Conservation (phyloP, 2,797 vertebrate species). For the Pelobates cultripes region DNA sequence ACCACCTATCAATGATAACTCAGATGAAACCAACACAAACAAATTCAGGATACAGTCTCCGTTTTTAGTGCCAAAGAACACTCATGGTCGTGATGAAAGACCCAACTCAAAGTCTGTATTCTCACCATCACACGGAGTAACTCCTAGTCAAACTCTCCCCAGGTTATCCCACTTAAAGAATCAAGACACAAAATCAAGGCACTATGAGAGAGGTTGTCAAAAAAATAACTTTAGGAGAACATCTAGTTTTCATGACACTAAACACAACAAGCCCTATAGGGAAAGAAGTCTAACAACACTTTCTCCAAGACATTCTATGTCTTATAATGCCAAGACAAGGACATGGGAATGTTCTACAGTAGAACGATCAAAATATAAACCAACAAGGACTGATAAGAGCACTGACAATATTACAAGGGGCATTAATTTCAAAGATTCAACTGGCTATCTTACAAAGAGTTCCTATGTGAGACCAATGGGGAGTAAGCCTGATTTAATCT, state of each 20-base stretch:
- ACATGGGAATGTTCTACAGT: constrained; percentile 77
- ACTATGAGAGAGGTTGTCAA: constrained; percentile 73
- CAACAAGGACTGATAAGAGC: constrained; percentile 55
- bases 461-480: constrained; percentile 56
- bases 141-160: constrained; percentile 71
- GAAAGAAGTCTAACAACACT: constrained; percentile 90
- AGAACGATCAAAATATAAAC: constrained; percentile 67
- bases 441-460: constrained; percentile 62
- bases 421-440: constrained; percentile 57
- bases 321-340: constrained; percentile 76
- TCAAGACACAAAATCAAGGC: constrained; percentile 80
- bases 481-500: constrained; percentile 64
- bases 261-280: constrained; percentile 81
- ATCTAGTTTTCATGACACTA: constrained; percentile 89
- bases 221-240: constrained; percentile 87
- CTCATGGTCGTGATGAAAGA: constrained; percentile 64
- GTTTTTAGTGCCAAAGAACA: constrained; percentile 72
- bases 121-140: constrained; percentile 61
- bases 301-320: constrained; percentile 80
- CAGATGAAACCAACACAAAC: constrained; percentile 66
- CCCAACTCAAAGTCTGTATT: constrained; percentile 75
- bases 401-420: constrained; percentile 64
- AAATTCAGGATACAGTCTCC: constrained; percentile 79
- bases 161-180: constrained; percentile 75
- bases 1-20: constrained; percentile 67